phyloP scores from a whole-genome alignment of 1,140 invertebrate genomes.

The Vanessa tameamea region DNA sequence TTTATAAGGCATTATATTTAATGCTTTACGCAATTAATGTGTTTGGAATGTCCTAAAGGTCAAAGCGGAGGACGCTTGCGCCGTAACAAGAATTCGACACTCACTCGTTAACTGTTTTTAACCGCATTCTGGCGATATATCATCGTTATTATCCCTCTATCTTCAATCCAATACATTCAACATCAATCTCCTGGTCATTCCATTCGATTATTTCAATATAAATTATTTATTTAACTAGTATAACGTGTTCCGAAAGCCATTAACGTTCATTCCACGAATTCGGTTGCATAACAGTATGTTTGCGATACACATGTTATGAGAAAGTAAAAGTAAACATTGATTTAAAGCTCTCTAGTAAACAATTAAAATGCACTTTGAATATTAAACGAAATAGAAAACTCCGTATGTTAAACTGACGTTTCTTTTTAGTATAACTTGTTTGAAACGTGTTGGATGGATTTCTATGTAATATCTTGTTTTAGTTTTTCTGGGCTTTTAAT shows the following conservation, averaged over 20 bases:
- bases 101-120: too few species aligned
- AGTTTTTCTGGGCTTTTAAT: too few species aligned
- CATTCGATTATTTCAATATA: neutral
- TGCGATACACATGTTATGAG: constrained; percentile 5
- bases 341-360: constrained; percentile 12
- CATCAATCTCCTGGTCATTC: too few species aligned
- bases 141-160: too few species aligned
- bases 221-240: neutral
- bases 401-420: neutral
- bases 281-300: neutral
- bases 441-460: neutral
- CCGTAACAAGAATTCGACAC: too few species aligned
- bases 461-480: too few species aligned
- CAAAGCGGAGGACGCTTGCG: too few species aligned
- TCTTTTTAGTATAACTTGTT: neutral
- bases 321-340: constrained; percentile 35
- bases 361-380: constrained; percentile 24
- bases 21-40: too few species aligned
- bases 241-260: constrained; percentile 1
- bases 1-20: too few species aligned
- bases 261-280: constrained; percentile 1
- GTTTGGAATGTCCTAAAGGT: too few species aligned
- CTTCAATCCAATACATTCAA: too few species aligned
- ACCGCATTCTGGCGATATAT: too few species aligned
- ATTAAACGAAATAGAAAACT: constrained; percentile 34